Percentiles rank a stretch among this genome's conserved stretches.
Evolutionary conservation across 2,888 invertebrate species (phyloP).

Genomic region (Ferdinandea cuprea): DNA sequence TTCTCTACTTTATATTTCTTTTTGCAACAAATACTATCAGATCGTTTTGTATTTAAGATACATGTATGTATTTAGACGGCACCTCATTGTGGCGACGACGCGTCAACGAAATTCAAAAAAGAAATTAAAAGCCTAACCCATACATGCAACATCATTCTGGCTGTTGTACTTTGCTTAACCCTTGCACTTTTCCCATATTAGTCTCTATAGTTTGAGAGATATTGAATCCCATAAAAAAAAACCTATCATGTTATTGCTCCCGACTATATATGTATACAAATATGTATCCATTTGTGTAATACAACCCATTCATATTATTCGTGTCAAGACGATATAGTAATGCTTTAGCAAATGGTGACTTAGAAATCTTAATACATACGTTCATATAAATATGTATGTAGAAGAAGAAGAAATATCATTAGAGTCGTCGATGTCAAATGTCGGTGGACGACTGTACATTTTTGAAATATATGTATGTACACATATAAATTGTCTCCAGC

Average conservation of each 20-base stretch:
- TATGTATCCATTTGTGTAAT: conserved; percentile 56
- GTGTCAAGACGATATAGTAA: conserved; percentile 48
- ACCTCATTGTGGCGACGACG: conserved; percentile 17
- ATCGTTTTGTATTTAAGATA: conserved; percentile 1
- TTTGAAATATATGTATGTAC: conserved; percentile 41
- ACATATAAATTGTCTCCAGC: no score
- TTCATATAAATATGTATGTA: background rate
- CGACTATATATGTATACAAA: conserved; percentile 30
- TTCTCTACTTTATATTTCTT: conserved; percentile 30
- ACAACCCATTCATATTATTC: conserved; percentile 42
- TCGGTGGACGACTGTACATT: conserved; percentile 59
- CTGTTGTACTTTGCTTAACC: conserved; percentile 63
- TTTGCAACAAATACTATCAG: conserved; percentile 45
- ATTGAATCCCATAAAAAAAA: conserved; percentile 43
- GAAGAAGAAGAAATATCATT: conserved; percentile 57
- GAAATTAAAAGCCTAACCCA: conserved; percentile 52
- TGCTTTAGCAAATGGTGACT: conserved; percentile 47
- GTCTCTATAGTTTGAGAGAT: conserved; percentile 16
- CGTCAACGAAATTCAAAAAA: conserved; percentile 41
- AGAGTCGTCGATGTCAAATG: conserved; percentile 11
- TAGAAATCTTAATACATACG: conserved; percentile 2
- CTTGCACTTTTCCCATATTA: conserved; percentile 55
- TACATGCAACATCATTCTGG: conserved; percentile 41
- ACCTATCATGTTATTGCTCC: conserved; percentile 33
- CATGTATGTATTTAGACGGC: conserved; percentile 34